Evolutionary conservation across 2,888 invertebrate species (phyloP).

Genomic region (Protonemura montana): DNA sequence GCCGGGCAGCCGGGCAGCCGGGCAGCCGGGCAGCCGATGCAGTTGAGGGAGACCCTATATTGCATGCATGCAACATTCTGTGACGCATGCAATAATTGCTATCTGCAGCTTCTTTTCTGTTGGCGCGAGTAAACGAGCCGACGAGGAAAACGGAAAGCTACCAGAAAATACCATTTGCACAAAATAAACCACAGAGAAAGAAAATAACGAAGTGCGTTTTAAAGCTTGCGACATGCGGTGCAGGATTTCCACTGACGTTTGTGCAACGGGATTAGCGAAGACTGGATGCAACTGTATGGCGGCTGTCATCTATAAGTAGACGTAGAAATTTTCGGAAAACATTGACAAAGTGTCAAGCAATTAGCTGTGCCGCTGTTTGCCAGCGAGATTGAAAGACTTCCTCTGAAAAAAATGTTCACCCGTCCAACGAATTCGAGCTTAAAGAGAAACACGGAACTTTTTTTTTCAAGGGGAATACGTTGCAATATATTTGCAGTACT

Average conservation of each 20-base stretch:
- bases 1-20: too few species aligned
- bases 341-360: not conserved
- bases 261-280: not conserved
- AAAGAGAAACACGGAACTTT: not conserved
- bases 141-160: not conserved
- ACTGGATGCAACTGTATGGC: not conserved
- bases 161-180: not conserved
- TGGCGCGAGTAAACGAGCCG: not conserved
- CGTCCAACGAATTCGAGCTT: not conserved
- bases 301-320: not conserved
- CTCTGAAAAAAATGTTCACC: not conserved
- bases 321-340: not conserved
- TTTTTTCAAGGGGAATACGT: not conserved
- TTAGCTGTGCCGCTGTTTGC: not conserved
- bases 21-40: not conserved
- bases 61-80: constrained; percentile 15
- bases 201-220: not conserved
- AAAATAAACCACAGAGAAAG: not conserved
- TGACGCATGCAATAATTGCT: not conserved
- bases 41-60: not conserved
- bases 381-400: not conserved
- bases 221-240: not conserved
- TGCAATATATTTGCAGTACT: constrained; percentile 5
- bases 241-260: not conserved
- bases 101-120: not conserved